Base-by-base conservation (phyloP, 2,888 invertebrate species). In the Silvanus unidentatus region DNA sequence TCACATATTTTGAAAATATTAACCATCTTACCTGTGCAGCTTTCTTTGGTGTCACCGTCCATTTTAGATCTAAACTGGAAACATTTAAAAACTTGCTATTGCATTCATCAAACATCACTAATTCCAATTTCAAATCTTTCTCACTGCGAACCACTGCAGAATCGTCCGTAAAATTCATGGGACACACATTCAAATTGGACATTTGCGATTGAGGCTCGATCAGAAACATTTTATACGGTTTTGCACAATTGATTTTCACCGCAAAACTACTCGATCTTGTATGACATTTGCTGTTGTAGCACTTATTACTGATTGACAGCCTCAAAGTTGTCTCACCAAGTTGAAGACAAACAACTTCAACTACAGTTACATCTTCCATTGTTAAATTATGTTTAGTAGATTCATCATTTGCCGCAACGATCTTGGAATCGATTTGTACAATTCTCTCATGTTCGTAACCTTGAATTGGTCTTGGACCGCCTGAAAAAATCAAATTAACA, bases 61-160 rank as follows among this genome's bases (percentile, higher is more conserved):
- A 90, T 6, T 81, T 78, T 43, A 89, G 74, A 40, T 74, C 69
- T 15, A 90, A 69, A 43, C 86, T 87, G 0, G 85, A 80, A 38
- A 88, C 79, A 64, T 90, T 90, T 68, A 87, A 81, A 55, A 91
- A 83, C 72, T 76, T 11, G 79, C 75, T 29, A 84, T 86, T 60
- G 77, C 71, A 54, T 4, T 77, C 77, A 63, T 90, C 88, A 53
- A 80, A 80, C 1, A 89, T 78, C 16, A 75, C 75, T 2, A 88
- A 80, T 39, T 77, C 74, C 12, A 88, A 70, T 51, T 81, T 78
- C 22, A 87, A 73, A 49, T 80, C 75, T 54, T 77, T 75, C 39
- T 78, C 75, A 39, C 70, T 73, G 40, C 77, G 77, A 11, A 78
- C 77, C 1, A 81, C 73, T 16, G 77, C 68, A 37, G 72, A 69